Base-by-base conservation (phyloP, 2,888 invertebrate genomes). In the Leptodirus hochenwartii region DNA sequence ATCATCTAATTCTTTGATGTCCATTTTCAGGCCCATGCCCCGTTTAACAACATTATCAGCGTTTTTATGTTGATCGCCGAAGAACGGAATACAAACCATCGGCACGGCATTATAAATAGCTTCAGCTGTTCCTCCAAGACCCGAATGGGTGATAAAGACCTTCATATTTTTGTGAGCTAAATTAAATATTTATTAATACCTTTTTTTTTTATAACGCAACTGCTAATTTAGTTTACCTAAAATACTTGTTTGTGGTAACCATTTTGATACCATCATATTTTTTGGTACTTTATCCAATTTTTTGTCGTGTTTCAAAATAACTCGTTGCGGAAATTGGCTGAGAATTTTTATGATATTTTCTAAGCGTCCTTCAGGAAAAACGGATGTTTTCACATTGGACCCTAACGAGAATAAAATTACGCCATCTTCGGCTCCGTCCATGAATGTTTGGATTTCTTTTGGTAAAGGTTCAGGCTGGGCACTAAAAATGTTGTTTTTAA, bases 291-390 rank as follows among this genome's bases (percentile, higher is more conserved):
- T 58, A 1, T 58, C 52, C 8, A 65, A 42, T 4, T 41, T 37
- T 0, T 60, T 59, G 37, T 74, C 72, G 64, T 67, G 75, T 51
- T 75, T 75, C 69, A 71, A 71, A 9, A 77, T 41, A 1, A 76
- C 62, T 8, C 59, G 64, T 34, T 69, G 66, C 31, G 68, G 64
- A 0, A 72, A 39, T 34, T 55, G 58, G 2, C 58, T 53, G 28
- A 77, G 64, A 2, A 61, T 62, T 32, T 63, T 62, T 4, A 66
- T 47, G 23, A 77, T 60, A 2, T 53, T 33, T 3, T 37, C 13
- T 2, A 43, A 25, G 20, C 35, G 38, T 10, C 40, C 34, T 27
- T 37, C 26, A 3, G 41, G 34, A 4, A 49, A 22, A 20, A 34
- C 36, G 3, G 41, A 28, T 9, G 39, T 37, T 13, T 42, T 38